Conservation (phyloP, 2,888 invertebrate species). For the Pollenia angustigena region DNA sequence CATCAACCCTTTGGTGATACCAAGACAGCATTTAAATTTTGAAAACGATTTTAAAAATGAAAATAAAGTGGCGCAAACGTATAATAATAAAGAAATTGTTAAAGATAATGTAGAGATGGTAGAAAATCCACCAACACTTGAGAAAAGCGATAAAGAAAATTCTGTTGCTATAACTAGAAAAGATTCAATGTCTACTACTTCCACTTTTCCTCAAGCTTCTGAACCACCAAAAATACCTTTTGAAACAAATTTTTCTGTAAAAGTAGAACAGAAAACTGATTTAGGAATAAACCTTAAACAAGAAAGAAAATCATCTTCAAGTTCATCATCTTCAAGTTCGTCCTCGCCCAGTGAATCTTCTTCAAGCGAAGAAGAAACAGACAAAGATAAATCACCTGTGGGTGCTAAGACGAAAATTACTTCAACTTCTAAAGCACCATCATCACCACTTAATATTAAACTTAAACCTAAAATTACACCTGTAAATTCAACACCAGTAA, state of each 20-base stretch:
- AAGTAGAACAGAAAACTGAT: conserved; percentile 49
- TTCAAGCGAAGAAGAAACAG: conserved; percentile 69
- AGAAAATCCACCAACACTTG: background rate
- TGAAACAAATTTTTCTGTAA: background rate
- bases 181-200: background rate
- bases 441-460: conserved; percentile 45
- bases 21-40: conserved; percentile 1
- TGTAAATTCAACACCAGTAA: background rate
- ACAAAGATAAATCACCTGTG: background rate
- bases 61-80: background rate
- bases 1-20: conserved; percentile 22
- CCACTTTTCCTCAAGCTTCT: background rate
- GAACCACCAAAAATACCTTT: background rate
- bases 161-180: background rate
- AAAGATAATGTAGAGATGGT: background rate
- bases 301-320: conserved; percentile 47
- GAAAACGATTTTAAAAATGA: background rate
- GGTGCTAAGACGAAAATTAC: background rate
- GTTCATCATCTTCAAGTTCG: conserved; percentile 64
- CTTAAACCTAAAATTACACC: conserved; percentile 36
- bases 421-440: conserved; percentile 27
- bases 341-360: conserved; percentile 65
- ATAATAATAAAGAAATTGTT: background rate
- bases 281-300: conserved; percentile 60
- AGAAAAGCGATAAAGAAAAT: background rate